Evolutionary conservation across 2,113 vertebrate species (phyloP), one percentile per base, ranked within the genome.

Genomic region (Sander vitreus): DNA sequence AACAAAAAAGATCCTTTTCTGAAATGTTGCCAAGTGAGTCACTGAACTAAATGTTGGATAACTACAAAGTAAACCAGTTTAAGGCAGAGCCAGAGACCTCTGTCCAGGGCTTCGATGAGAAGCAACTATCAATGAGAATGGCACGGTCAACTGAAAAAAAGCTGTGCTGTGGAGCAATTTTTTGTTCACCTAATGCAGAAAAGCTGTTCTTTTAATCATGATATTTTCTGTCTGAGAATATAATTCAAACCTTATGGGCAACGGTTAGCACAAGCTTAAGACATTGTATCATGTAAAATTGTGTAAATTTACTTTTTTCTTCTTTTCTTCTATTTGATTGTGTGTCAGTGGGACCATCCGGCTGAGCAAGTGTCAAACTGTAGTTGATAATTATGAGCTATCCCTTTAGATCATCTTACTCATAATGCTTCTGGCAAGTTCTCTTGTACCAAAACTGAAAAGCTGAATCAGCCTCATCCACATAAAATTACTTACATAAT

Each of bases 401-500:
- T 84, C 59, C 10, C 57, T 77, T 89, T 66, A 83, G 73, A 69
- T 80, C 65, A 72, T 7, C 53, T 71, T 63, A 45, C 60, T 70
- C 47, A 65, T 63, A 69, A 65, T 11, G 45, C 45, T 60, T 59
- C 47, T 80, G 72, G 77, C 77, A 27, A 76, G 27, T 39, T 33
- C 5, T 71, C n/a, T 48, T 16, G 15, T 67, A 25, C 55, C 58
- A 60, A 36, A 63, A 51, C 33, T 59, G 72, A 87, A 67, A 36
- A 54, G 47, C 33, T 59, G 72, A 87, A 67, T 88, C 79, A 84
- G 66, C 51, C 30, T 75, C 65, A 67, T 53, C 55, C 62, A 69
- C 65, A 75, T 67, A 73, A 76, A 83, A 82, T 82, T 13, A 83
- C 75, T 66, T 60, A 51, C 54, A 59, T 81, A 62, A 87, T 81